Evolutionary conservation across 1,140 invertebrate species (phyloP), one percentile per base, ranked within the genome.

Genomic region (Phortica variegata): DNA sequence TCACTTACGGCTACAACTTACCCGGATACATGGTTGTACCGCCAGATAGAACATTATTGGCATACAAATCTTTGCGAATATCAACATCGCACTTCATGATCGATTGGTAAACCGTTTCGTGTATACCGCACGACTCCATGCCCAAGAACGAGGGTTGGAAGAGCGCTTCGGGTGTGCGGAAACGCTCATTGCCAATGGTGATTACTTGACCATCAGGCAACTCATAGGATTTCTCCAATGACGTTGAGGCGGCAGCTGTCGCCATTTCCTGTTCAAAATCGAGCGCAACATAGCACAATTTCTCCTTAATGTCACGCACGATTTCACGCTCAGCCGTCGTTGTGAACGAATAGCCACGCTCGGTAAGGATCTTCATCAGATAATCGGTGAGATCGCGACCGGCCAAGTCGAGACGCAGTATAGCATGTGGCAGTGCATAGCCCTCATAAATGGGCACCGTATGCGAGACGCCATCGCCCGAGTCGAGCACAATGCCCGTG

Each of bases 21-120:
- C 88, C 89, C 21, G 91, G 90, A 80, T 90, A 93, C 91, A 93
- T 93, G 58, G 89, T 91, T 80, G 89, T 90, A 77, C 90, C 90
- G 54, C 89, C 89, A 55, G 88, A 90, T 68, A 93, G 76, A 57
- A 91, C 89, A 54, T 87, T 91, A 83, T 93, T 93, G 79, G 89
- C 88, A 78, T 92, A 93, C 77, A 93, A 77, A 79, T 93, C 91
- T 79, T 89, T 90, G 76, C 88, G 82, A n/a, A n/a, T n/a, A n/a
- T n/a, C n/a, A n/a, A n/a, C n/a, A n/a, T n/a, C n/a, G n/a, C n/a
- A n/a, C n/a, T 75, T 93, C 90, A 69, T 91, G 89, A 16, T 87
- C 86, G 81, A 92, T 89, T 88, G 91, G 91, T 55, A n/a, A n/a
- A n/a, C n/a, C n/a, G n/a, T n/a, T n/a, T n/a, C n/a, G n/a, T n/a